Evolutionary conservation across 1,140 invertebrate species (phyloP).

Genomic region (Eufriesea mexicana): DNA sequence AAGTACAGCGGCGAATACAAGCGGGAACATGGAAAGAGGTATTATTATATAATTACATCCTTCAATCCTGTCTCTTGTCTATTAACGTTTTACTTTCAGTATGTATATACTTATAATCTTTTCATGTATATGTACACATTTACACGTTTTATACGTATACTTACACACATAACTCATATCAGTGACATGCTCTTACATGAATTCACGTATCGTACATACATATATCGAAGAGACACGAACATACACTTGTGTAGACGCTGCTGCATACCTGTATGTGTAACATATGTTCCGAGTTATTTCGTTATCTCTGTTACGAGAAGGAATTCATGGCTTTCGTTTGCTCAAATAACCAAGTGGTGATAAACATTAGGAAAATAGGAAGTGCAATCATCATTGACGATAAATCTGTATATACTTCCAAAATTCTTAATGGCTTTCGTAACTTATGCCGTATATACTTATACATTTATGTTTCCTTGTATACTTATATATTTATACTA

Average conservation of each 20-base stretch:
- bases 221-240: neutral
- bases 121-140: slow-evolving; percentile 35
- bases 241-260: neutral
- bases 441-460: too few species aligned
- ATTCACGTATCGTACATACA: neutral
- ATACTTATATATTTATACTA: too few species aligned
- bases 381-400: too few species aligned
- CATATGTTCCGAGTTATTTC: neutral
- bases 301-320: neutral
- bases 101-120: slow-evolving; percentile 56
- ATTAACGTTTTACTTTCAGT: slow-evolving; percentile 63
- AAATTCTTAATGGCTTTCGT: too few species aligned
- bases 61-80: slow-evolving; percentile 58
- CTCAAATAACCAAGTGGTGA: too few species aligned
- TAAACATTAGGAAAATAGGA: too few species aligned
- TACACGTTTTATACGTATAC: slow-evolving; percentile 15
- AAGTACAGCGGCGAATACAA: slow-evolving; percentile 99
- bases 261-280: neutral
- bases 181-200: neutral
- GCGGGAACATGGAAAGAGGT: slow-evolving; percentile 99
- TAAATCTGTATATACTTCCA: too few species aligned
- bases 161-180: neutral
- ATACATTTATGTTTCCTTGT: too few species aligned
- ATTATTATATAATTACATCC: slow-evolving; percentile 80
- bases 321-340: neutral